Conservation (phyloP, 2,113 vertebrate species). For the Dolichotis patagonum region DNA sequence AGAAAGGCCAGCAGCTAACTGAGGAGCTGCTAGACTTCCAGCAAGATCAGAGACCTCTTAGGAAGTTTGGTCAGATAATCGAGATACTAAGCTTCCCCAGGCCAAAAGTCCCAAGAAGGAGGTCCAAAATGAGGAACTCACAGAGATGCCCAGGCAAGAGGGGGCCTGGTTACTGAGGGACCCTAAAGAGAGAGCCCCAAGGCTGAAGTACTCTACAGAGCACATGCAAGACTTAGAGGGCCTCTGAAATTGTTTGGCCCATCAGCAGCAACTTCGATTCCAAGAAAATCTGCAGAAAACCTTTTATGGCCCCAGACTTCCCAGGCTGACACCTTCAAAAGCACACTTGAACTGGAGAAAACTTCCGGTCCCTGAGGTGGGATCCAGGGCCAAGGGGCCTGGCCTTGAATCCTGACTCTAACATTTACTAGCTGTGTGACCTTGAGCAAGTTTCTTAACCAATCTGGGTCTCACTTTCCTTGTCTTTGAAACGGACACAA, state of each 20-base stretch:
- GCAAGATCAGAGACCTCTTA: neutral
- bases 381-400: neutral
- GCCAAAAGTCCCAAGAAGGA: neutral
- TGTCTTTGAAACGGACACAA: neutral
- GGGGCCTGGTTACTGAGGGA: neutral
- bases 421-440: neutral
- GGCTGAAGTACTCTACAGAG: neutral
- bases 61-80: neutral
- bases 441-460: neutral
- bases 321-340: neutral
- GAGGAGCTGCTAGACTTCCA: neutral
- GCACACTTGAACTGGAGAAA: constrained; percentile 24
- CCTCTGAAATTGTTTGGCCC: neutral
- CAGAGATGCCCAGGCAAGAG: neutral
- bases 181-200: neutral
- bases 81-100: neutral
- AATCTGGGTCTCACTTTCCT: constrained; percentile 39
- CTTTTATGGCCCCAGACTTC: neutral
- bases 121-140: neutral
- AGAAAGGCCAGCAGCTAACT: neutral
- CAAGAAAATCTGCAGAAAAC: neutral
- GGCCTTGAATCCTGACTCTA: neutral
- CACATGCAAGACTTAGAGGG: neutral
- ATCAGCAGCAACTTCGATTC: neutral
- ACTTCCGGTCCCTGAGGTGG: neutral